These are phyloP conservation scores for Pycnomerus fuliginosus DNA, from an alignment of 2,888 invertebrate species.

Conservation along the genomic window DNA sequence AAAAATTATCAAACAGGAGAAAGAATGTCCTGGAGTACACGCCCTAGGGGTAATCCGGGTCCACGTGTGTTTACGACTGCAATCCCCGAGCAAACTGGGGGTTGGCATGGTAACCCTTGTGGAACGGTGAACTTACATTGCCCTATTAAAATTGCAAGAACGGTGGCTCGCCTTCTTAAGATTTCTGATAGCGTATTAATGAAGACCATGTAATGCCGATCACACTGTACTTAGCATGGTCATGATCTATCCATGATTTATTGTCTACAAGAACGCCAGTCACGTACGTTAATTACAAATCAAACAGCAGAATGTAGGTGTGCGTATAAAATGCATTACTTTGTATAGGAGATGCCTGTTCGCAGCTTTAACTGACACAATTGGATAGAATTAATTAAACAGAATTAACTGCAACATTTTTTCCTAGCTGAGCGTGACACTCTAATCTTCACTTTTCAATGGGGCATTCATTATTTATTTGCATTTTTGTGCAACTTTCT, in stretches of 20 bases:
- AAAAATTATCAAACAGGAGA: too few relatives aligned
- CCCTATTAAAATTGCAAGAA: slow-evolving; percentile 2
- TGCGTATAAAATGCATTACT: slow-evolving; percentile 10
- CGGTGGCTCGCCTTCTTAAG: not conserved
- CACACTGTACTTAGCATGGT: too few relatives aligned
- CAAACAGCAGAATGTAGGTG: slow-evolving; percentile 15
- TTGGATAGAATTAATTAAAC: too few relatives aligned
- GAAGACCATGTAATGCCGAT: slow-evolving; percentile 5
- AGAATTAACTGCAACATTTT: too few relatives aligned
- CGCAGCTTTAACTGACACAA: too few relatives aligned
- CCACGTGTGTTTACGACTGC: slow-evolving; percentile 19
- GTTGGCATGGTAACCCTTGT: slow-evolving; percentile 19
- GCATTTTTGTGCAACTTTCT: too few relatives aligned
- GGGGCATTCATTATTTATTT: too few relatives aligned
- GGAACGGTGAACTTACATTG: slow-evolving; percentile 11
- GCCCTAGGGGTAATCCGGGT: slow-evolving; percentile 9
- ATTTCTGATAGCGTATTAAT: slow-evolving; percentile 10
- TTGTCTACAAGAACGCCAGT: slow-evolving; percentile 10
- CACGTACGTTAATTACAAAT: slow-evolving; percentile 18
- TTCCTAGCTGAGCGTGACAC: too few relatives aligned
- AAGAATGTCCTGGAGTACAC: too few relatives aligned
- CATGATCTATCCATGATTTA: slow-evolving; percentile 9
- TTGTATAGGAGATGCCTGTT: slow-evolving; percentile 6
- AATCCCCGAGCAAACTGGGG: slow-evolving; percentile 12
- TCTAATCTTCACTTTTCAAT: too few relatives aligned